Base-by-base conservation (phyloP, 1,140 invertebrate species). In the Colletes gigas region DNA sequence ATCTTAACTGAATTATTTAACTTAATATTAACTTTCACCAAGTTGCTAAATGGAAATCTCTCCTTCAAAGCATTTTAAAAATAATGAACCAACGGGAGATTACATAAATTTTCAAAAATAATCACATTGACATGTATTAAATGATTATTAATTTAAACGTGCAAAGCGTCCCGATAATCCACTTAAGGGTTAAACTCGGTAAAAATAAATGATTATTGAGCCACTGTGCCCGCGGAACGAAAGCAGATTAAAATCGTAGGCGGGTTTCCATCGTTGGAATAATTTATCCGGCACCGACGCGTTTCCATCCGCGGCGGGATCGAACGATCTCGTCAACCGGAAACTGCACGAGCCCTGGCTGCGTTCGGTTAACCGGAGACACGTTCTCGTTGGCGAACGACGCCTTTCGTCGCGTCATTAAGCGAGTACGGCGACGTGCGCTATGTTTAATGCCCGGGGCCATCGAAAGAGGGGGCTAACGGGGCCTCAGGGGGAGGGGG, bases 281-380 rank as follows among this genome's bases (percentile, higher is more conserved):
- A 79, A 81, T 85, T 83, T 81, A 67, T 83, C 30, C 2, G 30
- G 30, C 81, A 83, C 54, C 65, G 62, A 66, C 55, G 73, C 30
- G 57, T 41, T 59, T 72, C 63, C 75, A 78, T 79, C 60, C 57
- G 68, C 71, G 55, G 72, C 59, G 55, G 54, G 47, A 63, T 73
- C 65, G 54, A 54, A 57, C 52, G 44, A 54, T 21, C 54, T 70
- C 54, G 81, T 69, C 67, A 77, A 78, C 44, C 55, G 7, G 47
- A 39, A 50, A 50, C 50, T 50, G 50, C n/a, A 12, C 8, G 50
- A n/a, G 79, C 60, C 63, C 19, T 9, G 44, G 9, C 44, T 47
- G 44, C 80, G 80, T 65, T 85, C 83, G 75, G 79, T 82, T 79
- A 82, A 86, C 79, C 71, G 50, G 52, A 67, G 83, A 82, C 83